Evolutionary conservation across 2,113 vertebrate species (phyloP).

Genomic region (Xyliphius kryptos): DNA sequence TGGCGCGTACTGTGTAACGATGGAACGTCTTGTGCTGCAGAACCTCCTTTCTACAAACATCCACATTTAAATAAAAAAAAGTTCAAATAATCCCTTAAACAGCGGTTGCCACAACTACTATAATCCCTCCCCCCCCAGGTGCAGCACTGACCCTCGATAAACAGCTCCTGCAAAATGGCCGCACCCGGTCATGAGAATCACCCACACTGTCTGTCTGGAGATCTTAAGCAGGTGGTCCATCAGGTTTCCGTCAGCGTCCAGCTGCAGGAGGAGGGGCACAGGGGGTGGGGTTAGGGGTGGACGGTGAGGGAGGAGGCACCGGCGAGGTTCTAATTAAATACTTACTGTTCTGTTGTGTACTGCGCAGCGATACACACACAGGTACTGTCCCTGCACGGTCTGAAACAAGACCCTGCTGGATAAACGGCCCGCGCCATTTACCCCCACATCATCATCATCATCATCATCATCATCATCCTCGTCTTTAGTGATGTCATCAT

Average conservation of each 20-base stretch:
- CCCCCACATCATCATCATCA: background rate
- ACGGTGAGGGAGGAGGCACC: too few species aligned
- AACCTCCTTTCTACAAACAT: conserved; percentile 67
- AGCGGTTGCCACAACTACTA: too few species aligned
- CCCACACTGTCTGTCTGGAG: conserved; percentile 59
- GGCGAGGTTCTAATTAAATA: background rate
- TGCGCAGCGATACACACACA: conserved; percentile 73
- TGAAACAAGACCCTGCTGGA: conserved; percentile 72
- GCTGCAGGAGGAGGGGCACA: background rate
- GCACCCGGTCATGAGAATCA: conserved; percentile 88
- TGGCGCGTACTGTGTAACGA: conserved; percentile 87
- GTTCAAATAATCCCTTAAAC: too few species aligned
- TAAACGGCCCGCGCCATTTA: conserved; percentile 13
- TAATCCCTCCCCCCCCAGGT: too few species aligned
- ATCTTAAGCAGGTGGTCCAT: conserved; percentile 63
- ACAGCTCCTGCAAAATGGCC: conserved; percentile 93
- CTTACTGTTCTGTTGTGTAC: conserved; percentile 69
- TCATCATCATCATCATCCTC: conserved; percentile 11
- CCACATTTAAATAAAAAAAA: background rate
- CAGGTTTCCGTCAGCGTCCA: conserved; percentile 48
- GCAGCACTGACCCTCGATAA: conserved; percentile 82
- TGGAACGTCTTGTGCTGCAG: conserved; percentile 93
- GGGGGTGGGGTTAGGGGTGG: too few species aligned
- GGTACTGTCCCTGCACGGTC: conserved; percentile 71
- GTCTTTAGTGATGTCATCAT: conserved; percentile 35